These are phyloP conservation scores for Falco punctatus DNA, from an alignment of 2,113 vertebrate species.

Conservation along the genomic window DNA sequence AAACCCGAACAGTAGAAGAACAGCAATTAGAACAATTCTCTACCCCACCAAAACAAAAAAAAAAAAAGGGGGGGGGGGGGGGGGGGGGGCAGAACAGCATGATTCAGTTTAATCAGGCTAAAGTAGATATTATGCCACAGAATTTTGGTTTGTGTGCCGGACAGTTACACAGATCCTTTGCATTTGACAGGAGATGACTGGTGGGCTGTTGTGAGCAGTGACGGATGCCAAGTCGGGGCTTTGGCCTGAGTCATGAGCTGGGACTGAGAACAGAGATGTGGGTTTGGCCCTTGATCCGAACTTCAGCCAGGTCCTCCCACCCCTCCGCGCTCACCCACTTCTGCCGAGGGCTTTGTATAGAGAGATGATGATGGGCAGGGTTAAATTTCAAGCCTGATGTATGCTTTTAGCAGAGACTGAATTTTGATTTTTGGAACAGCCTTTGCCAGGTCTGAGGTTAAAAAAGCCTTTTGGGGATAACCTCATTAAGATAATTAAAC, in stretches of 20 bases:
- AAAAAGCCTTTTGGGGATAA: slow-evolving; percentile 53
- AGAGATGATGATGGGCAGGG: not conserved
- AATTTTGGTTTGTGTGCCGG: not conserved
- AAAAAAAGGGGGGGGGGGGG: rapidly evolving
- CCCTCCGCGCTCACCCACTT: not conserved
- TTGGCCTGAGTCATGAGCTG: not conserved
- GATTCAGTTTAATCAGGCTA: not conserved
- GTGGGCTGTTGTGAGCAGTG: not conserved
- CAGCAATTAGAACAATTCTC: not conserved
- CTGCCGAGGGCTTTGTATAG: not conserved
- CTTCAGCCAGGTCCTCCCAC: not conserved
- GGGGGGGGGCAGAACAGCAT: not conserved
- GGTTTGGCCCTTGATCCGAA: not conserved
- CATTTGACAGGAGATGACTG: not conserved
- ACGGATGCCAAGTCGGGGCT: not conserved
- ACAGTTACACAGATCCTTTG: not conserved
- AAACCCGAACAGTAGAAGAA: slow-evolving; percentile 52
- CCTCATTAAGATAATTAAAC: slow-evolving; percentile 69
- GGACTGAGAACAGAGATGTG: not conserved
- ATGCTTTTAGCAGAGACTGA: not conserved
- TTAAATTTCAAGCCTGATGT: not conserved
- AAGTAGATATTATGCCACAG: not conserved
- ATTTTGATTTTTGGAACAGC: not conserved
- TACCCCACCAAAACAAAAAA: not conserved
- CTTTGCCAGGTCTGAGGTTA: slow-evolving; percentile 43